Evolutionary conservation across 2,888 invertebrate species (phyloP), one percentile per base, ranked within the genome.

Genomic region (Buathra laborator): DNA sequence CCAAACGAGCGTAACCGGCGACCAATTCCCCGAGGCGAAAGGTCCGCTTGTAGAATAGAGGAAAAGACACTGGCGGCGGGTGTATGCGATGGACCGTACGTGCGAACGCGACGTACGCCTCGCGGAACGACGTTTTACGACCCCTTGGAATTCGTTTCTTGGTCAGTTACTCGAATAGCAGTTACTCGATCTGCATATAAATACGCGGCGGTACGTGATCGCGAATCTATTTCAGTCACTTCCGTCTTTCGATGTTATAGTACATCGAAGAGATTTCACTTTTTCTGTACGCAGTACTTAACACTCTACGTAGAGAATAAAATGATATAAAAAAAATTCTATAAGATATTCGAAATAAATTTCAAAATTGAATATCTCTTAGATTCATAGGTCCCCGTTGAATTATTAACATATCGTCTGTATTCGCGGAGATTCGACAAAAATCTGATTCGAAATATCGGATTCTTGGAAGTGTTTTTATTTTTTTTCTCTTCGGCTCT

Each of bases 141-240:
- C 62, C 37, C 84, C 78, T 51, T 70, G 81, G 78, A 81, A 77
- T 84, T 74, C 81, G 46, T 53, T 84, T 77, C 77, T 84, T 74
- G 77, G 78, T 46, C 64, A 64, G 78, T 81, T 81, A 75, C 81
- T 16, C 48, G 81, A 81, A 74, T 76, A 71, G n/a, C n/a, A n/a
- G n/a, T n/a, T n/a, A n/a, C n/a, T n/a, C n/a, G n/a, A n/a, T 77
- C 62, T 74, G 66, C 78, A 81, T 68, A 46, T 46, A 29, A n/a
- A 62, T 51, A 62, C 53, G 19, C 16, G 59, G 16, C 24, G 29
- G 37, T 9, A 24, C 70, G 70, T 70, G n/a, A 62, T 67, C 3
- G 70, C 56, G 74, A 84, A 78, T 81, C 81, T 81, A 81, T 81
- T 78, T 81, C 37, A 32, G 62, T 70, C 44, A 37, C 64, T 78